Evolutionary conservation across 2,797 vertebrate genomes (phyloP), one percentile per base, ranked within the genome.

Genomic region (Sebastes nivosus): DNA sequence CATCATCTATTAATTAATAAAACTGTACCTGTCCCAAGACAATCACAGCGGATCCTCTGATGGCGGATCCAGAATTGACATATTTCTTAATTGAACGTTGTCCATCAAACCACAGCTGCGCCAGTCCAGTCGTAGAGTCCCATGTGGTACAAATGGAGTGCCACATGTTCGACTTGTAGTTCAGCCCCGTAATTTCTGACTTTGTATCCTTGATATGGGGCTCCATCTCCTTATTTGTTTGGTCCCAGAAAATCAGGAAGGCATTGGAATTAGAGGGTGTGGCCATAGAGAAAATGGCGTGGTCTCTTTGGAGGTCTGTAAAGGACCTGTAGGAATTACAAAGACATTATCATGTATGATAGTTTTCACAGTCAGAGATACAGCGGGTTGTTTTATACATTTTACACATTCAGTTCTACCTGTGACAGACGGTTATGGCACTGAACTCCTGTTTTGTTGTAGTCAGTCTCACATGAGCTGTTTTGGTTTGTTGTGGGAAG

Each of bases 101-200:
- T 61, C 94, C 94, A 4, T 93, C 72, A 63, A 92, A 14, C 94
- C 91, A 94, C 7, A 96, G 38, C 66, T 93, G 93, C 0, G 64
- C 83, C 16, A 93, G 58, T 24, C 93, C 94, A 0, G 67, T 80
- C 2, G 3, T 0, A 0, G 91, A 90, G 25, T 95, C 90, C 95
- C 95, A 96, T 32, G 89, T 89, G 14, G 91, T 71, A 2, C 95
- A 96, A n/a, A 93, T 6, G 0, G 93, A 93, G 82, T 91, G 93
- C 95, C 92, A 95, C 61, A 25, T 50, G 69, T 77, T 69, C 0
- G 0, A 6, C 18, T 72, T 87, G 88, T 89, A 20, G 2, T 70
- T 57, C 14, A 0, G 5, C 4, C 58, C 54, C 5, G n/a, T 16
- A 18, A 69, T 76, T 14, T 42, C 52, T 0, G 1, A 1, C 0